Evolutionary conservation across 2,797 vertebrate species (phyloP).

Genomic region (Choloepus didactylus): DNA sequence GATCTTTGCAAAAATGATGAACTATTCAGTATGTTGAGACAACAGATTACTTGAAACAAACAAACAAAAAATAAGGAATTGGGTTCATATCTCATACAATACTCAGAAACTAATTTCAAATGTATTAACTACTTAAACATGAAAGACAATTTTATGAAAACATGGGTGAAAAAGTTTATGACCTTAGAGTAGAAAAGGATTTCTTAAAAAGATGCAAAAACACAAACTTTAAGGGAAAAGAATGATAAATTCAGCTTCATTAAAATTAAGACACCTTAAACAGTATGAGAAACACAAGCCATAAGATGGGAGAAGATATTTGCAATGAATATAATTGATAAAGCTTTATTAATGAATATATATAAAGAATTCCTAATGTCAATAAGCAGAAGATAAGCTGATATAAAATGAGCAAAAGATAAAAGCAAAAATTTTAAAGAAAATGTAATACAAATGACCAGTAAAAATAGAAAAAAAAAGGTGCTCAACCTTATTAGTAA

Average conservation of each 20-base stretch:
- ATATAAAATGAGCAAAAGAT: conserved; percentile 10
- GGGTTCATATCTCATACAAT: neutral
- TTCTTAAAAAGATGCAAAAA: neutral
- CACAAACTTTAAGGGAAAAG: neutral
- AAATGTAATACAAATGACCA: neutral
- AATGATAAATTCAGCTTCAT: neutral
- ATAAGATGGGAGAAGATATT: neutral
- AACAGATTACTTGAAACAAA: neutral
- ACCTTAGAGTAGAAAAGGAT: neutral
- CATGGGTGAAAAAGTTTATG: neutral
- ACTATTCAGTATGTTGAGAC: neutral
- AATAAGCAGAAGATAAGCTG: neutral
- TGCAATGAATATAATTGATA: neutral
- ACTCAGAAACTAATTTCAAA: neutral
- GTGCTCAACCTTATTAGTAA: neutral
- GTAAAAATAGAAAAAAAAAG: neutral
- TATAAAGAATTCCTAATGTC: neutral
- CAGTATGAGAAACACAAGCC: neutral
- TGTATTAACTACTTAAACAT: neutral
- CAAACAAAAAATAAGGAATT: neutral
- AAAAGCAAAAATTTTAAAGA: neutral
- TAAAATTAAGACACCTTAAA: neutral
- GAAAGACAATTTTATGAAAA: conserved; percentile 18
- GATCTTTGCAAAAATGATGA: neutral
- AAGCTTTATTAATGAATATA: neutral